Conservation (phyloP, 2,797 vertebrate genomes). For the Ispidina picta region DNA sequence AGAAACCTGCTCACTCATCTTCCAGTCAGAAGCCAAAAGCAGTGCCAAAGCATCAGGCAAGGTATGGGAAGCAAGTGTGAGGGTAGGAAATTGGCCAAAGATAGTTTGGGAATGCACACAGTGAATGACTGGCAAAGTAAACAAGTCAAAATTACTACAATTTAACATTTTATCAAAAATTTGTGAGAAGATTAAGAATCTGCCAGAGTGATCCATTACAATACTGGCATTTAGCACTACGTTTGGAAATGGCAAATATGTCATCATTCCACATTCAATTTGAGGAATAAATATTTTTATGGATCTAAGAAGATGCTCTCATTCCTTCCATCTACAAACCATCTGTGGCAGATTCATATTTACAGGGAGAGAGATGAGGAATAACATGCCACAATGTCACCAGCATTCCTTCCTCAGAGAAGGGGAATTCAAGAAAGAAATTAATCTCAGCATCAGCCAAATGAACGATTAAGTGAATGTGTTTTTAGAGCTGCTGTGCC, state of each 20-base stretch:
- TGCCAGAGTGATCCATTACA: not conserved
- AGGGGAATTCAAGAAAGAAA: slow-evolving; percentile 27
- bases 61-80: slow-evolving; percentile 10
- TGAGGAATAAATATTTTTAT: slow-evolving; percentile 41
- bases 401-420: slow-evolving; percentile 22
- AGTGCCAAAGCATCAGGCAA: slow-evolving; percentile 49
- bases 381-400: not conserved
- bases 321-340: slow-evolving; percentile 47
- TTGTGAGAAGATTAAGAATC: slow-evolving; percentile 1
- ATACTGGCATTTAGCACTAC: slow-evolving; percentile 31
- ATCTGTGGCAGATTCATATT: slow-evolving; percentile 47
- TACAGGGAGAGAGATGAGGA: slow-evolving; percentile 31
- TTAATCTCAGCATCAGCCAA: not conserved
- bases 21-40: slow-evolving; percentile 44
- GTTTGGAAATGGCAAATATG: slow-evolving; percentile 35
- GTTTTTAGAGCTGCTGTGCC: not conserved
- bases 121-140: slow-evolving; percentile 19
- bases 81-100: not conserved
- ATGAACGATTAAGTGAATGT: not conserved
- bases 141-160: not conserved
- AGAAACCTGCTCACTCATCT: slow-evolving; percentile 57
- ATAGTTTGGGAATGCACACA: not conserved
- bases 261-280: slow-evolving; percentile 34
- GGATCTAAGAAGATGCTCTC: slow-evolving; percentile 36
- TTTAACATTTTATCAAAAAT: slow-evolving; percentile 13